Percentiles rank a stretch among this genome's conserved stretches.
Evolutionary conservation across 2,797 vertebrate species (phyloP).

Genomic region (Sebastiscus albofasciatus): DNA sequence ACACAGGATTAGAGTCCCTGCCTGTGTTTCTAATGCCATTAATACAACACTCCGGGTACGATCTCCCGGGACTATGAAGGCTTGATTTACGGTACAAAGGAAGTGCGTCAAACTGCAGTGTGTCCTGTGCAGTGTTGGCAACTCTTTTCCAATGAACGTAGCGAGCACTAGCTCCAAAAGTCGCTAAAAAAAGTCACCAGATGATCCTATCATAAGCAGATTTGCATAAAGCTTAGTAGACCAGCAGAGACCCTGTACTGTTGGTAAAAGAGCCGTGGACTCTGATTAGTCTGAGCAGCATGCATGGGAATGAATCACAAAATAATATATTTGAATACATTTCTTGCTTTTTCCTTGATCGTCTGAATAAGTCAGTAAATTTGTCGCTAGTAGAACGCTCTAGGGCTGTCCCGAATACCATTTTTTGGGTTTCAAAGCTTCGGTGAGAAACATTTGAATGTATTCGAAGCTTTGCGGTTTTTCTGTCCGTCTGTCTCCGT

Average conservation of each 20-base stretch:
- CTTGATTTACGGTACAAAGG: no score
- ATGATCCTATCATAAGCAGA: no score
- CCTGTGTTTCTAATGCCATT: neutral
- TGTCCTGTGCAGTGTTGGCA: no score
- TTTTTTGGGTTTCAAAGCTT: neutral
- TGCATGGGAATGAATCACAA: neutral
- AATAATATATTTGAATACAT: neutral
- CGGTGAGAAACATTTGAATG: no score
- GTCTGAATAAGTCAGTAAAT: neutral
- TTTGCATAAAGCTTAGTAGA: no score
- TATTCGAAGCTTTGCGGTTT: no score
- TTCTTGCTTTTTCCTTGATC: neutral
- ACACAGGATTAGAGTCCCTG: slow-evolving; percentile 20
- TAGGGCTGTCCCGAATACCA: neutral
- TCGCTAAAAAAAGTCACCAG: no score
- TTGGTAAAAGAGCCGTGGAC: no score
- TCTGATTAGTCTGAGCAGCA: neutral
- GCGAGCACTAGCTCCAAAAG: no score
- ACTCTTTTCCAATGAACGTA: no score
- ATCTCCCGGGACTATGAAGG: neutral
- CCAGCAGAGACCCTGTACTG: no score
- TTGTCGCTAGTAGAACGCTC: accelerated
- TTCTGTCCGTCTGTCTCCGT: no score
- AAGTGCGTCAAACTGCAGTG: neutral
- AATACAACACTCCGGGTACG: neutral